Conservation (phyloP, 1,140 invertebrate species). For the Zaprionus capensis region DNA sequence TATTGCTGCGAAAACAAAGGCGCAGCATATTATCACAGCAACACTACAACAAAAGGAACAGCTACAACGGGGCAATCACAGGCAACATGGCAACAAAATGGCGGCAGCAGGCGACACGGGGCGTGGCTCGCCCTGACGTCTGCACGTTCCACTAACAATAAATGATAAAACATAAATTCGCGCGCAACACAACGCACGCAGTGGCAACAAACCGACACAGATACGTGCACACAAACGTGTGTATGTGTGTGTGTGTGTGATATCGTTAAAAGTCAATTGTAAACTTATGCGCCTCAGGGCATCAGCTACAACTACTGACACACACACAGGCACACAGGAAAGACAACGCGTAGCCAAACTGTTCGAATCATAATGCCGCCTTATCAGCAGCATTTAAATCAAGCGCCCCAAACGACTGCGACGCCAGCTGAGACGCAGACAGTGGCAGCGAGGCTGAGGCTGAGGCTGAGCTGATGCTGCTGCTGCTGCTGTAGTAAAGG, state of each 20-base stretch:
- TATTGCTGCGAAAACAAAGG: constrained; percentile 81
- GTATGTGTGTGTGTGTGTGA: constrained; percentile 23
- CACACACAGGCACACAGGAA: constrained; percentile 23
- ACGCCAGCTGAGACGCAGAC: constrained; percentile 19
- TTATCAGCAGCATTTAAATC: constrained; percentile 83
- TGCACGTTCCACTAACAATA: constrained; percentile 81
- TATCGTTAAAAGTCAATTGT: constrained; percentile 82
- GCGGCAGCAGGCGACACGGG: constrained; percentile 51
- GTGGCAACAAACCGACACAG: background rate
- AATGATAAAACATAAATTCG: constrained; percentile 83
- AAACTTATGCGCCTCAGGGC: constrained; percentile 75
- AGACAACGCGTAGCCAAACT: constrained; percentile 51
- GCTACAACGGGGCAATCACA: constrained; percentile 26
- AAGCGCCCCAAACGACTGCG: constrained; percentile 61
- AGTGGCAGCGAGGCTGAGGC: background rate
- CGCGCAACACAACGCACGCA: constrained; percentile 41
- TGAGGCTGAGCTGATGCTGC: constrained; percentile 14
- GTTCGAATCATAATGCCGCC: constrained; percentile 81
- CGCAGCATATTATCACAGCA: constrained; percentile 72
- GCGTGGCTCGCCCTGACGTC: constrained; percentile 65
- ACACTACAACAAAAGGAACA: constrained; percentile 13
- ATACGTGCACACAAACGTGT: background rate
- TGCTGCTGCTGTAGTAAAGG: constrained; percentile 65
- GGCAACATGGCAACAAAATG: constrained; percentile 60
- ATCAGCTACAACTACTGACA: constrained; percentile 59